A percentile compares a stretch with the other conserved stretches of the same genome.
phyloP scores from a whole-genome alignment of 1,140 invertebrate species.

The Diachasma alloeum region DNA sequence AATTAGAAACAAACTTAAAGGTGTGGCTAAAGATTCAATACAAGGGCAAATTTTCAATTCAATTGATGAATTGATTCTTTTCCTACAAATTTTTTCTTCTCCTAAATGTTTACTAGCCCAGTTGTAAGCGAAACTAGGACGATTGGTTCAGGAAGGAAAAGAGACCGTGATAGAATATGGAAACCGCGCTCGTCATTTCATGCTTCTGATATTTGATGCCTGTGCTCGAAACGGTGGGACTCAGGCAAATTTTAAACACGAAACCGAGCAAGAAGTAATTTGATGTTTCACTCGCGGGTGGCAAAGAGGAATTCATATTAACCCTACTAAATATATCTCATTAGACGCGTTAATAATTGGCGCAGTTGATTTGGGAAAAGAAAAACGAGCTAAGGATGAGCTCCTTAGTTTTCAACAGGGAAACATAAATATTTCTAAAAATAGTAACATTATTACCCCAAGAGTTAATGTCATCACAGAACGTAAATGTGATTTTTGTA shows the following conservation, averaged over 20 bases:
- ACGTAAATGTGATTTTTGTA: neutral
- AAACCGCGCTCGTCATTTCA: neutral
- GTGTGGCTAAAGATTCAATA: neutral
- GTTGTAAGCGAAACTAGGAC: neutral
- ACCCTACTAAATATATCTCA: neutral
- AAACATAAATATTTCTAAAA: too few relatives aligned
- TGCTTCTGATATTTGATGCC: neutral
- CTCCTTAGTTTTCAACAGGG: too few relatives aligned
- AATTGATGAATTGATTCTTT: neutral
- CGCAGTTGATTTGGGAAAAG: neutral
- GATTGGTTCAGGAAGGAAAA: neutral
- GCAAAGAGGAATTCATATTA: neutral
- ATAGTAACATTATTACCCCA: neutral
- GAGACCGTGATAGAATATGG: neutral
- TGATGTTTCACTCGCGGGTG: neutral
- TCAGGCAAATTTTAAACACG: neutral
- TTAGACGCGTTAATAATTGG: neutral
- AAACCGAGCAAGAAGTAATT: neutral
- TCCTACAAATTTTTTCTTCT: neutral
- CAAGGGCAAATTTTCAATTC: neutral
- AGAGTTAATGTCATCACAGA: neutral
- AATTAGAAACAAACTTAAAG: neutral
- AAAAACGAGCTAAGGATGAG: neutral
- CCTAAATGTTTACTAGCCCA: neutral
- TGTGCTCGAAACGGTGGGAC: neutral